Evolutionary conservation across 2,113 vertebrate species (phyloP).

Genomic region (Petrocephalus microphthalmus): DNA sequence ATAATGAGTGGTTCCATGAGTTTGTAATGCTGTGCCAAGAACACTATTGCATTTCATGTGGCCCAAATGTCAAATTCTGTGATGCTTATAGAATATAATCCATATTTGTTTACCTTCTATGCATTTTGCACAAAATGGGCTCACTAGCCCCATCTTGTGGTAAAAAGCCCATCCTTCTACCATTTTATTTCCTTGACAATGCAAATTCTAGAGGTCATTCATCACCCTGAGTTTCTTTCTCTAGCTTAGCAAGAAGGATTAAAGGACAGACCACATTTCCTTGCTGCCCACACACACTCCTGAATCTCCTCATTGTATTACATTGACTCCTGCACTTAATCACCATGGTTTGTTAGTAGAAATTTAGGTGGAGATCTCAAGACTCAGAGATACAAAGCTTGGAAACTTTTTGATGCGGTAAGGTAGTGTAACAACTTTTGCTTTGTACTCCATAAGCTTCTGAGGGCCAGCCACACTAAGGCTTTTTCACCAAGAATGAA

Average conservation of each 20-base stretch:
- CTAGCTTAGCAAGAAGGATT: neutral
- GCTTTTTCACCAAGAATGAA: neutral
- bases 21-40: neutral
- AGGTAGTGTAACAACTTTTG: neutral
- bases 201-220: neutral
- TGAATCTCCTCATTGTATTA: neutral
- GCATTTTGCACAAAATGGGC: neutral
- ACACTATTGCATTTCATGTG: neutral
- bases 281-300: neutral
- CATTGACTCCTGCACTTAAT: neutral
- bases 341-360: neutral
- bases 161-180: neutral
- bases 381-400: neutral
- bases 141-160: neutral
- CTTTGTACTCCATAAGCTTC: neutral
- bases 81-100: neutral
- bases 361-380: neutral
- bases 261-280: neutral
- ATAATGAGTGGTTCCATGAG: neutral
- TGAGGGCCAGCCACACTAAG: neutral
- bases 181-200: neutral
- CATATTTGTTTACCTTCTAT: neutral
- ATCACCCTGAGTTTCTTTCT: neutral
- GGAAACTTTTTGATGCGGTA: neutral
- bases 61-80: neutral